phyloP scores from a whole-genome alignment of 1,140 invertebrate species.

The Pachypeltis micranthus region DNA sequence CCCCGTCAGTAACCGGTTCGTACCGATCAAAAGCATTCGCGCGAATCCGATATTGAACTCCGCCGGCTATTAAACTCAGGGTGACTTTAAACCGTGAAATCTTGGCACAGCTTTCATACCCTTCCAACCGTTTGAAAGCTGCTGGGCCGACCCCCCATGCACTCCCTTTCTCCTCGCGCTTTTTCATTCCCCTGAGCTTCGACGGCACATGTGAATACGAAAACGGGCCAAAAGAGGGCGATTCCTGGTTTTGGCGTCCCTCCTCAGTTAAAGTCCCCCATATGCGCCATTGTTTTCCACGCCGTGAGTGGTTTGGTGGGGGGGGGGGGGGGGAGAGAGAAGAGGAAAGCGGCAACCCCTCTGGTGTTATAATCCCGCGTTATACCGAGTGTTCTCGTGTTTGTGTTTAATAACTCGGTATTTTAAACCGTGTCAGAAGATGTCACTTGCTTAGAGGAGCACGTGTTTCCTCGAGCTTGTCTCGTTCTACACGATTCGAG shows the following conservation, averaged over 20 bases:
- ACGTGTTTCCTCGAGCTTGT: no score
- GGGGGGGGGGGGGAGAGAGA: no score
- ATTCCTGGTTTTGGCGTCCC: background rate
- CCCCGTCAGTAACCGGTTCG: no score
- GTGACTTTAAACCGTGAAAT: background rate
- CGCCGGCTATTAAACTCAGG: no score
- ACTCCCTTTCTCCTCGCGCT: background rate
- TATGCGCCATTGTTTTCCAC: background rate
- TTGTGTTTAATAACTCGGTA: background rate
- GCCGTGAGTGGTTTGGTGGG: no score
- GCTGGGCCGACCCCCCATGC: no score
- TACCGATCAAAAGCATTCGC: no score
- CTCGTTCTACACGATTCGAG: no score
- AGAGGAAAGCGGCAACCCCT: no score
- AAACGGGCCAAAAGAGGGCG: background rate
- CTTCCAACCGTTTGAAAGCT: no score
- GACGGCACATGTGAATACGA: background rate
- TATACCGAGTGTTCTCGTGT: background rate
- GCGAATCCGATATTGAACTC: no score
- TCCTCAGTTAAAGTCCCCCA: background rate
- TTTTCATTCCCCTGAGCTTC: background rate
- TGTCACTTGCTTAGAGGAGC: background rate
- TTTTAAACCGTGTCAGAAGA: background rate
- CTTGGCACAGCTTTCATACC: background rate
- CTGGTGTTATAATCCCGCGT: no score